Evolutionary conservation across 2,797 vertebrate species (phyloP).

Genomic region (Enteromius argenteus): DNA sequence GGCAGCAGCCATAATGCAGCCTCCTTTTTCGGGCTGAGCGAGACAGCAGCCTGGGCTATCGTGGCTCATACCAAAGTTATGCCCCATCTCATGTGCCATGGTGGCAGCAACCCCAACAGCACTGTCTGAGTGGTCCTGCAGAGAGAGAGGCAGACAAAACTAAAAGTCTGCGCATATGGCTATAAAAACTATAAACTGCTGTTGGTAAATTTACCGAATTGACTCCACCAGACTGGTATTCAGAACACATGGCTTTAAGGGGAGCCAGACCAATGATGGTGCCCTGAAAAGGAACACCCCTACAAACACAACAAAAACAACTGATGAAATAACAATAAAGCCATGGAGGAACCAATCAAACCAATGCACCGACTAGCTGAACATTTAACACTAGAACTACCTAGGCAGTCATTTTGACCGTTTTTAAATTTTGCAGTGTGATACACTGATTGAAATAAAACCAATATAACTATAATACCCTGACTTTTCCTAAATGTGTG

Average conservation of each 20-base stretch:
- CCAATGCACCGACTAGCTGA: no score
- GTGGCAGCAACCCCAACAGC: constrained; percentile 93
- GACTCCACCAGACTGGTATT: constrained; percentile 95
- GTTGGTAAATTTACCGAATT: constrained; percentile 85
- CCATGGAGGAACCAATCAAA: not conserved
- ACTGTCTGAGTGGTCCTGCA: constrained; percentile 92
- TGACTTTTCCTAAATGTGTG: no score
- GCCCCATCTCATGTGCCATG: constrained; percentile 97
- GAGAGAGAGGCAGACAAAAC: not conserved
- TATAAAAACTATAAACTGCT: not conserved
- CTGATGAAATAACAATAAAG: not conserved
- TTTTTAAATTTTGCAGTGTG: no score
- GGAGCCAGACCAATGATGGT: constrained; percentile 95
- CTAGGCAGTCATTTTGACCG: no score
- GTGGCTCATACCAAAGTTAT: constrained; percentile 98
- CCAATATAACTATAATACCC: no score
- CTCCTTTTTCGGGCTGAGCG: constrained; percentile 86
- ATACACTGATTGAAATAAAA: no score
- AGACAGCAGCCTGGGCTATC: constrained; percentile 88
- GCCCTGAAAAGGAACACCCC: constrained; percentile 90
- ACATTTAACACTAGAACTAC: not conserved
- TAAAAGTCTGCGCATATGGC: not conserved
- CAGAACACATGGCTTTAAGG: constrained; percentile 95
- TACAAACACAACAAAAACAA: constrained; percentile 68
- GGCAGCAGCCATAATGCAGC: constrained; percentile 98